These are phyloP conservation scores for Psilanteris sp. DNA, from an alignment of 1,140 invertebrate species.

Conservation along the genomic window DNA sequence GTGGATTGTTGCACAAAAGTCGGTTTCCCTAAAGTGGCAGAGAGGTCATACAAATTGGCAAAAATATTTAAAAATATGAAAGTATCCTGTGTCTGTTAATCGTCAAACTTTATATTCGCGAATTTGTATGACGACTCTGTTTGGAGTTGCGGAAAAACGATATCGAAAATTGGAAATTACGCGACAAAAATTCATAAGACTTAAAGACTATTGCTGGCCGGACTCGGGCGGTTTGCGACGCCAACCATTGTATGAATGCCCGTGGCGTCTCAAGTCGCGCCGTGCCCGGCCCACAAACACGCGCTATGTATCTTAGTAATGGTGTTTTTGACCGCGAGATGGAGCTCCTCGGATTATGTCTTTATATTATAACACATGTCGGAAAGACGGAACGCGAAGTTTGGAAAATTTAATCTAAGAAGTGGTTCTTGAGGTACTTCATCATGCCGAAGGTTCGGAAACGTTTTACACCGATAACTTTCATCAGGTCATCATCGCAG, in stretches of 20 bases:
- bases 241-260: background rate
- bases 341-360: slow-evolving; percentile 66
- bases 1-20: no score
- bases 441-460: slow-evolving; percentile 97
- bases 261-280: background rate
- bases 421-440: slow-evolving; percentile 95
- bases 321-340: slow-evolving; percentile 61
- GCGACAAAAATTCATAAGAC: slow-evolving; percentile 2
- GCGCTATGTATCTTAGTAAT: slow-evolving; percentile 19
- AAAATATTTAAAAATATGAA: no score
- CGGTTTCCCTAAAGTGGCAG: no score
- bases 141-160: background rate
- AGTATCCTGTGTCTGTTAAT: no score
- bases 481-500: slow-evolving; percentile 93
- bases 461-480: slow-evolving; percentile 93
- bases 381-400: slow-evolving; percentile 61
- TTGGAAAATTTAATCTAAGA: slow-evolving; percentile 83
- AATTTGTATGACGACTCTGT: background rate
- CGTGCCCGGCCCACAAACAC: background rate
- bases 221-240: background rate
- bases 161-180: background rate
- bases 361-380: slow-evolving; percentile 68
- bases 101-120: background rate
- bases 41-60: no score
- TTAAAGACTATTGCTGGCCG: background rate